These are phyloP conservation scores for Cotesia vestalis DNA, from an alignment of 1,140 invertebrate genomes.

Conservation along the genomic window DNA sequence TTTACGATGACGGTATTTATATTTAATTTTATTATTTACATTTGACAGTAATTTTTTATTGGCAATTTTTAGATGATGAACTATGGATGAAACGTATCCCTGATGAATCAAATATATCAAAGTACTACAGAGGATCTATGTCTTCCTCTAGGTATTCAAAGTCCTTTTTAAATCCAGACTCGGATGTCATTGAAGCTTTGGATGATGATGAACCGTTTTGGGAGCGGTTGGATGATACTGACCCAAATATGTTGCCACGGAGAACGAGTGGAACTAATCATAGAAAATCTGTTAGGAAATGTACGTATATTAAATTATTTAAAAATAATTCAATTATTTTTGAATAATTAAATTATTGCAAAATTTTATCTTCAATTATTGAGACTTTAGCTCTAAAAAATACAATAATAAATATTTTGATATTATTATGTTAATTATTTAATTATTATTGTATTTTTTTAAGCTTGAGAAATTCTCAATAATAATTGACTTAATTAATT, in stretches of 20 bases:
- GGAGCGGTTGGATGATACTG: neutral
- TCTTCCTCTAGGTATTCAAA: neutral
- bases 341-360: too few relatives aligned
- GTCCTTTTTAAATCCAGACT: neutral
- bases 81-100: neutral
- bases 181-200: neutral
- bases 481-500: too few relatives aligned
- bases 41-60: neutral
- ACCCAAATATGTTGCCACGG: neutral
- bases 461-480: too few relatives aligned
- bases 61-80: neutral
- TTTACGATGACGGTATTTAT: conserved; percentile 13
- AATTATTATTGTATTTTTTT: too few relatives aligned
- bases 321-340: too few relatives aligned
- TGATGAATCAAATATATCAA: neutral
- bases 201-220: neutral
- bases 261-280: neutral
- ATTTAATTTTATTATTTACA: conserved; percentile 3
- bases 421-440: too few relatives aligned
- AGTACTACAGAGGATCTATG: too few relatives aligned
- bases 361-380: too few relatives aligned
- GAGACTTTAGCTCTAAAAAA: too few relatives aligned
- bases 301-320: too few relatives aligned
- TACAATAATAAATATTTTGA: too few relatives aligned
- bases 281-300: neutral